phyloP scores from a whole-genome alignment of 2,797 vertebrate species.

The Cephalopachus bancanus region DNA sequence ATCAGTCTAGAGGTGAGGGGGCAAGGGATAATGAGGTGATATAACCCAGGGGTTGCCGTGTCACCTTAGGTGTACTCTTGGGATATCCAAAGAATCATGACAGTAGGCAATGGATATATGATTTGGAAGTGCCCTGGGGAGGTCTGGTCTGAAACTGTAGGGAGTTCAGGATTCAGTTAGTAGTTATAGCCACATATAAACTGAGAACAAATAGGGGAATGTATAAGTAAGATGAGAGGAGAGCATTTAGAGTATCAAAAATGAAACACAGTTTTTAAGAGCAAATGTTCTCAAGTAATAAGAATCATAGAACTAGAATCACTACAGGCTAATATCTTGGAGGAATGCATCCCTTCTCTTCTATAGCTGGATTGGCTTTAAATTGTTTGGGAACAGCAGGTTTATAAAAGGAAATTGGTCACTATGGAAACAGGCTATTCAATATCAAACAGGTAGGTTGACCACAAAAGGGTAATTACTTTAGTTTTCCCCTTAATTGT shows the following conservation, averaged over 20 bases:
- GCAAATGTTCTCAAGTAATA: conserved; percentile 26
- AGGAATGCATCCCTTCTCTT: conserved; percentile 47
- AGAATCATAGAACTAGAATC: background rate
- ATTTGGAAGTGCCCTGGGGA: background rate
- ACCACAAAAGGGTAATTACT: conserved; percentile 71
- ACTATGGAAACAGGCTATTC: conserved; percentile 75
- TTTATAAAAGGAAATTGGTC: conserved; percentile 78
- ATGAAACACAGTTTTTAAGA: background rate
- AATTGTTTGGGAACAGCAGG: conserved; percentile 69
- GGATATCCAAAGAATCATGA: background rate
- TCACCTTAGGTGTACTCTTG: background rate
- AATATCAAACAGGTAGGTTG: conserved; percentile 67
- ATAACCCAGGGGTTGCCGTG: background rate
- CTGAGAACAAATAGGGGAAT: background rate
- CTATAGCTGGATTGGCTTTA: conserved; percentile 56
- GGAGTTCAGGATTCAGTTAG: background rate
- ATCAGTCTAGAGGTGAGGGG: background rate
- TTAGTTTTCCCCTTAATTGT: conserved; percentile 68
- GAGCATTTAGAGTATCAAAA: background rate
- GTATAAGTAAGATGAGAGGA: background rate
- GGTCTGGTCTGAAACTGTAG: background rate
- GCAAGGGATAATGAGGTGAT: background rate
- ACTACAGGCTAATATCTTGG: background rate
- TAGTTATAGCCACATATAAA: conserved; percentile 30
- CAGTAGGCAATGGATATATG: background rate